Base-by-base conservation (phyloP, 2,888 invertebrate genomes). In the Opisthograptis luteolata region DNA sequence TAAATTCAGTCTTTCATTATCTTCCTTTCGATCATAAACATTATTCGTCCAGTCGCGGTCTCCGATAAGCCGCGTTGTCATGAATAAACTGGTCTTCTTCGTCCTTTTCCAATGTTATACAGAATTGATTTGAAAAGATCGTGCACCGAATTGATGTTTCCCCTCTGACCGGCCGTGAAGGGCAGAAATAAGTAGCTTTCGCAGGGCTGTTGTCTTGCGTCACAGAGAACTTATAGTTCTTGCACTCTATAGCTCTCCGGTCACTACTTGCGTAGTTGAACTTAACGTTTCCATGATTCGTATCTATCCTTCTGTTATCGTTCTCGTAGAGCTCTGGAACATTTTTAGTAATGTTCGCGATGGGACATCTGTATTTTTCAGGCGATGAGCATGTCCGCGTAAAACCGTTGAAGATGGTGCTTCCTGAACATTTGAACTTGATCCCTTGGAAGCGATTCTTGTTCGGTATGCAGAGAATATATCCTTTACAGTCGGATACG, bases 71-170 rank as follows among this genome's bases (percentile, higher is more conserved):
- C 1, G 73, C 62, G 7, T 56, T 58, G 24, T 70, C 75, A 45
- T 73, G 66, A 17, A 80, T 52, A 47, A 84, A 88, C 55, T 88
- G 85, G 42, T 88, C 87, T 43, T 79, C 76, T 2, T 76, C 74
- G 25, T 84, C 81, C 55, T 76, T 81, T 51, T 84, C 81, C 25
- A 91, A 66, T 2, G 87, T 84, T 8, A 90, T 72, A 57, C 90
- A 86, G 62, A 87, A 90, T 39, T 86, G 73, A 54, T 86, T 89
- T 0, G 89, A 91, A 58, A 90, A 90, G 24, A 90, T 77, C 1
- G 90, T 90, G 55, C 90, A 90, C 13, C 79, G 73, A 8, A 84
- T 66, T 4, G 68, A 46, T 0, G 64, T 60, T 45, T 84, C 81
- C 7, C 85, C 83, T n/a, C 55, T 62, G 0, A 77, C 68, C 0